Percentiles rank a stretch among this genome's conserved stretches.
These are phyloP conservation scores for Lethrus apterus DNA, from an alignment of 1,140 invertebrate genomes.

Conservation along the genomic window DNA sequence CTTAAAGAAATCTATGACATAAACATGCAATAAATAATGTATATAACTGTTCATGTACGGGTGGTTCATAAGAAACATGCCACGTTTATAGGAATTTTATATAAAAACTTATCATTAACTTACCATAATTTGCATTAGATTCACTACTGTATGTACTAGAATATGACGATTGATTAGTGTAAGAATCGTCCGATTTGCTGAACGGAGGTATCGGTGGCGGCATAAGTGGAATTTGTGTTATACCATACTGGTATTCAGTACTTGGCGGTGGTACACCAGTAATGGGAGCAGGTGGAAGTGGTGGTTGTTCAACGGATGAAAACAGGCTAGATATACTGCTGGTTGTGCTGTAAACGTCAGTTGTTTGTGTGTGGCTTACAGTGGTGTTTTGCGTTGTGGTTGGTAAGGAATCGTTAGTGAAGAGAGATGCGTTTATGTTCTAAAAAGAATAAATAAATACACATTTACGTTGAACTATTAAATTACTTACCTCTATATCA, in stretches of 20 bases:
- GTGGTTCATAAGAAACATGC: too few relatives aligned
- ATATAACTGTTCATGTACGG: too few relatives aligned
- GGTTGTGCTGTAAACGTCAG: constrained; percentile 16
- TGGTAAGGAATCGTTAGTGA: neutral
- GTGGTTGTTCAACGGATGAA: constrained; percentile 21
- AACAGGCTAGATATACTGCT: constrained; percentile 19
- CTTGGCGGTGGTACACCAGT: constrained; percentile 27
- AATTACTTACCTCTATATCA: constrained; percentile 38
- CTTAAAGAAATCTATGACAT: too few relatives aligned
- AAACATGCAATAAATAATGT: too few relatives aligned
- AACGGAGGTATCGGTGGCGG: constrained; percentile 55
- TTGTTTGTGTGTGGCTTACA: constrained; percentile 17
- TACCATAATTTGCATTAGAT: constrained; percentile 11
- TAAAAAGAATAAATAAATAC: constrained; percentile 1
- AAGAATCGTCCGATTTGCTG: constrained; percentile 23
- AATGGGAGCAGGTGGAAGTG: constrained; percentile 20
- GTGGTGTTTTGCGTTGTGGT: constrained; percentile 5
- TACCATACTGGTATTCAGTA: constrained; percentile 6
- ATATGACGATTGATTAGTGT: constrained; percentile 6
- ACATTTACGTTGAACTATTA: constrained; percentile 3
- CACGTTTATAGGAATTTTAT: too few relatives aligned
- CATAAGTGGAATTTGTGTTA: constrained; percentile 36
- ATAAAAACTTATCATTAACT: neutral
- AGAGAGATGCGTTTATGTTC: constrained; percentile 12
- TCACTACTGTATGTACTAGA: constrained; percentile 8